Conservation (phyloP, 2,888 invertebrate species). For the Polyommatus icarus region DNA sequence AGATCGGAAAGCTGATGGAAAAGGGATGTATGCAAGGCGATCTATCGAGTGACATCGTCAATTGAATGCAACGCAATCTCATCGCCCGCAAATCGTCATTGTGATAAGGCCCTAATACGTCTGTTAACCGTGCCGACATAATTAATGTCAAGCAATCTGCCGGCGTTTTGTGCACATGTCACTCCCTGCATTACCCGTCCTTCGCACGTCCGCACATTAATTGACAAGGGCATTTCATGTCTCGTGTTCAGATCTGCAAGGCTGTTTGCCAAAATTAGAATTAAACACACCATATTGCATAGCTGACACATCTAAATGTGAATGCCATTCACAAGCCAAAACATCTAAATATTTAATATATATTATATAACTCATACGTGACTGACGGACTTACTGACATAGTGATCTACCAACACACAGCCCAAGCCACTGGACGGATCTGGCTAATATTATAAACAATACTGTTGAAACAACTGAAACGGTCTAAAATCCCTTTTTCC, state of each 20-base stretch:
- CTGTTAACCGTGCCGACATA: constrained; percentile 32
- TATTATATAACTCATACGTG: too few relatives aligned
- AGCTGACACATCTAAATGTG: too few relatives aligned
- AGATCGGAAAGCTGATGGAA: too few relatives aligned
- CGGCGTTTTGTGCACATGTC: constrained; percentile 39
- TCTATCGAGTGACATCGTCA: not conserved
- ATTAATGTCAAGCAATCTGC: constrained; percentile 44
- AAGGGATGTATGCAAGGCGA: too few relatives aligned
- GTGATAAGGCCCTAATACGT: not conserved
- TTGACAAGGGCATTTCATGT: constrained; percentile 33
- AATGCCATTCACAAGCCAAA: too few relatives aligned
- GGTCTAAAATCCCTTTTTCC: too few relatives aligned
- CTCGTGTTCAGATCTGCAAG: not conserved
- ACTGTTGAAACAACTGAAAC: too few relatives aligned
- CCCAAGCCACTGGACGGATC: too few relatives aligned
- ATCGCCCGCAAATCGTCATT: not conserved
- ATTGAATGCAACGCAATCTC: not conserved
- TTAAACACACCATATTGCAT: not conserved
- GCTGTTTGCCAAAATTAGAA: not conserved
- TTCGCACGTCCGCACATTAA: constrained; percentile 37
- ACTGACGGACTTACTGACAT: too few relatives aligned
- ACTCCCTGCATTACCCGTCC: constrained; percentile 35
- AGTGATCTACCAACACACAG: too few relatives aligned
- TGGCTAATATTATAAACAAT: too few relatives aligned
- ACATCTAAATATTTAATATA: too few relatives aligned